Base-by-base conservation (phyloP, 2,797 vertebrate species). In the Vireo griseus region DNA sequence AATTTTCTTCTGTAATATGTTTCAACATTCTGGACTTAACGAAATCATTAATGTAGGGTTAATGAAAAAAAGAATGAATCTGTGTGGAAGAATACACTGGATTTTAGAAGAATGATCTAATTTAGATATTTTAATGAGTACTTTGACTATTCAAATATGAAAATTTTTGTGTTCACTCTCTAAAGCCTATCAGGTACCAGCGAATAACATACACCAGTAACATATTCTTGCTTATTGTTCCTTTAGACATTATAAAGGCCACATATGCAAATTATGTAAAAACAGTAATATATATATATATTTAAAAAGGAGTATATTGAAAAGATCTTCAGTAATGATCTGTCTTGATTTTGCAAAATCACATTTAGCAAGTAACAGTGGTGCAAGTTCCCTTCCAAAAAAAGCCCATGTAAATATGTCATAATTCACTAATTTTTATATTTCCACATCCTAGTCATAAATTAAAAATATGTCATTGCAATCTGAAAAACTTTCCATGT, bases 71-170 rank as follows among this genome's bases (percentile, higher is more conserved):
- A 5, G 28, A 72, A 44, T 65, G 17, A 48, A 8, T 85, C 31
- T 67, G 7, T 85, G 16, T 18, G 73, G 29, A 33, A 84, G 10
- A 45, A 94, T 14, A 74, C 17, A 31, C 37, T 39, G 7, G 16
- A 45, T 84, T 94, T 88, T 39, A 84, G 17, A 88, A 81, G 16
- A 91, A 83, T 42, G 25, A 77, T 77, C 72, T 91, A 83, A 89
- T 89, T 90, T 54, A 94, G 50, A 54, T 80, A 88, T 90, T 80
- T 91, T 86, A 94, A 61, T 62, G 50, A 72, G 20, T 28, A 80
- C 7, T 66, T 20, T 39, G 13, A 62, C 15, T 29, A 81, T 42
- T 75, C 4, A n/a, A 55, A 55, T 18, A 58, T 1, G 13, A 81
- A 75, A 26, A 9, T 19, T 44, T 77, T 62, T 68, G 11, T 55